phyloP scores from a whole-genome alignment of 2,888 invertebrate genomes.

The Agapetus fuscipes region DNA sequence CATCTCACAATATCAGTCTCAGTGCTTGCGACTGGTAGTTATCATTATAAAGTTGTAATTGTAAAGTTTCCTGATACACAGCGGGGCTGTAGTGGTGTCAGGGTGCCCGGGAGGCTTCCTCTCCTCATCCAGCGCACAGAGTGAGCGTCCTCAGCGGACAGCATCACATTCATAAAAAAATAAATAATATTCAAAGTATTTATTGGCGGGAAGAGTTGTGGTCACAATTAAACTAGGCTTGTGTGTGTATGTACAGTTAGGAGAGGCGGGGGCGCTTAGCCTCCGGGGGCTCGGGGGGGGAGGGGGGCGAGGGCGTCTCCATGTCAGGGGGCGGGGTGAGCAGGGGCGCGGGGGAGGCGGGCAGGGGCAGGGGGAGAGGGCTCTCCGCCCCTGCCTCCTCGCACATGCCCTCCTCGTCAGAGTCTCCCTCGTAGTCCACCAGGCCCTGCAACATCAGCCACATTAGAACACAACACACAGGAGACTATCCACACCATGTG shows the following conservation, averaged over 20 bases:
- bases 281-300: constrained; percentile 56
- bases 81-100: background rate
- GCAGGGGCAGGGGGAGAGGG: constrained; percentile 31
- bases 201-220: background rate
- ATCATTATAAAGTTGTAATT: too few species aligned
- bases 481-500: too few species aligned
- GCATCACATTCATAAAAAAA: too few species aligned
- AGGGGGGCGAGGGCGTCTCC: constrained; percentile 2
- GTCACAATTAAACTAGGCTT: background rate
- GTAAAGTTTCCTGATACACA: too few species aligned
- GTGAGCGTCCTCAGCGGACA: too few species aligned
- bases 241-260: constrained; percentile 51
- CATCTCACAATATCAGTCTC: too few species aligned
- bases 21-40: too few species aligned
- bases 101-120: too few species aligned
- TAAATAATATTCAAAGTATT: background rate
- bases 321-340: constrained; percentile 10
- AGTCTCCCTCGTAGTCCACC: constrained; percentile 96
- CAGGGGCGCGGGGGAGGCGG: constrained; percentile 39
- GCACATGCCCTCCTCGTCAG: constrained; percentile 50
- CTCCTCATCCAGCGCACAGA: too few species aligned
- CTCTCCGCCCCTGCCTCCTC: constrained; percentile 15
- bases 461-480: too few species aligned
- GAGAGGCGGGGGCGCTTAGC: constrained; percentile 68
- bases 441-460: constrained; percentile 55